Evolutionary conservation across 2,113 vertebrate genomes (phyloP).

Genomic region (Xyrauchen texanus): DNA sequence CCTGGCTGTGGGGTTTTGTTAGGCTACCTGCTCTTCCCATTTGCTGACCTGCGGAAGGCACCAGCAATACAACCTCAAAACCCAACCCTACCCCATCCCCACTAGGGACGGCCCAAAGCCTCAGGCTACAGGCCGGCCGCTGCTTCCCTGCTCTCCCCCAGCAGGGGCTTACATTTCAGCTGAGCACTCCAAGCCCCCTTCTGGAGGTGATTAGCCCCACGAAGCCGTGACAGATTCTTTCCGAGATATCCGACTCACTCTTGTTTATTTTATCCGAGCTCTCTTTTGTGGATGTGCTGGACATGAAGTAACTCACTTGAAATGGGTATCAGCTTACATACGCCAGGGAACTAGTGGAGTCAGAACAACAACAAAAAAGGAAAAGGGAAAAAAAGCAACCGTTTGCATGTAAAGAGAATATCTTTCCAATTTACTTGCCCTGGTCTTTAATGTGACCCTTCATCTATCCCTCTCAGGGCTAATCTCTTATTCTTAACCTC

Average conservation of each 20-base stretch:
- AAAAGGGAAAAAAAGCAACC: conserved; percentile 15
- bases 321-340: conserved; percentile 92
- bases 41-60: conserved; percentile 90
- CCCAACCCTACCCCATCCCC: conserved; percentile 59
- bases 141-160: conserved; percentile 77
- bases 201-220: conserved; percentile 99
- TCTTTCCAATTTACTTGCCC: conserved; percentile 69
- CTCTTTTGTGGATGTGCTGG: conserved; percentile 98
- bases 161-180: conserved; percentile 98
- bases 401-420: conserved; percentile 79
- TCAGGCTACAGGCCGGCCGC: conserved; percentile 83
- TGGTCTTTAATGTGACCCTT: conserved; percentile 23
- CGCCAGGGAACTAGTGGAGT: conserved; percentile 81
- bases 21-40: conserved; percentile 78
- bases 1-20: conserved; percentile 25
- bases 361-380: conserved; percentile 73
- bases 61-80: conserved; percentile 67
- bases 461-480: conserved; percentile 5
- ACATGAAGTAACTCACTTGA: conserved; percentile 97
- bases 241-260: conserved; percentile 98
- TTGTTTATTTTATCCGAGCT: conserved; percentile 99
- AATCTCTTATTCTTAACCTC: conserved; percentile 36
- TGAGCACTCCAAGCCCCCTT: conserved; percentile 93
- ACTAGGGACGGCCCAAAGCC: conserved; percentile 79
- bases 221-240: conserved; percentile 99